Percentiles rank a stretch among this genome's conserved stretches.
Evolutionary conservation across 2,113 vertebrate species (phyloP).

Genomic region (Saimiri boliviensis): DNA sequence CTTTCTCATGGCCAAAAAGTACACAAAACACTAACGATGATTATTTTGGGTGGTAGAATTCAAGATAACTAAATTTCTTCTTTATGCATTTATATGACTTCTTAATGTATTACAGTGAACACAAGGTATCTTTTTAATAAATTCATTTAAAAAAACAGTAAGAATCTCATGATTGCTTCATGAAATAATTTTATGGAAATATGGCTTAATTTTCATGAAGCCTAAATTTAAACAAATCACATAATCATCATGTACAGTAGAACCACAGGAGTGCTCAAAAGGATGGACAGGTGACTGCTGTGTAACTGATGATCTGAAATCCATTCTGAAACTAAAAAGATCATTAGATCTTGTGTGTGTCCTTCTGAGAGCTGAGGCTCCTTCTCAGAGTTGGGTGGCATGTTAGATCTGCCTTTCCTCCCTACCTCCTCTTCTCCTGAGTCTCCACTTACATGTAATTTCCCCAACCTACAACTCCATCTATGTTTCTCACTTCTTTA

Average conservation of each 20-base stretch:
- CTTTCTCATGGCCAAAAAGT: not conserved
- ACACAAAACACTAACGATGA: not conserved
- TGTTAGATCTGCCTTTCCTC: not conserved
- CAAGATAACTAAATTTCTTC: not conserved
- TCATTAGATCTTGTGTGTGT: not conserved
- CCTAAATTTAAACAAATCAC: not conserved
- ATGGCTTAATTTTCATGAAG: not conserved
- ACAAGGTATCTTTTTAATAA: not conserved
- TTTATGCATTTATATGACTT: not conserved
- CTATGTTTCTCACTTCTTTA: not conserved
- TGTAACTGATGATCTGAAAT: not conserved
- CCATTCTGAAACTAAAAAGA: not conserved
- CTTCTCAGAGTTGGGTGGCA: rapidly evolving
- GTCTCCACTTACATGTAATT: not conserved
- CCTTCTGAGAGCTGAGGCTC: rapidly evolving
- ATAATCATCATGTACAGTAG: not conserved
- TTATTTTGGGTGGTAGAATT: not conserved
- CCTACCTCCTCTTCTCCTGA: not conserved
- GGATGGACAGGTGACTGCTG: not conserved
- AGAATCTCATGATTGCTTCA: not conserved
- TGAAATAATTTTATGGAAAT: not conserved
- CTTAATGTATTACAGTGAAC: not conserved
- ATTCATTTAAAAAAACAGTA: not conserved
- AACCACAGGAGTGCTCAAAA: not conserved
- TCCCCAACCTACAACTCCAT: not conserved